phyloP scores from a whole-genome alignment of 92 coral and sea anemone genomes.

The Metridium senile region DNA sequence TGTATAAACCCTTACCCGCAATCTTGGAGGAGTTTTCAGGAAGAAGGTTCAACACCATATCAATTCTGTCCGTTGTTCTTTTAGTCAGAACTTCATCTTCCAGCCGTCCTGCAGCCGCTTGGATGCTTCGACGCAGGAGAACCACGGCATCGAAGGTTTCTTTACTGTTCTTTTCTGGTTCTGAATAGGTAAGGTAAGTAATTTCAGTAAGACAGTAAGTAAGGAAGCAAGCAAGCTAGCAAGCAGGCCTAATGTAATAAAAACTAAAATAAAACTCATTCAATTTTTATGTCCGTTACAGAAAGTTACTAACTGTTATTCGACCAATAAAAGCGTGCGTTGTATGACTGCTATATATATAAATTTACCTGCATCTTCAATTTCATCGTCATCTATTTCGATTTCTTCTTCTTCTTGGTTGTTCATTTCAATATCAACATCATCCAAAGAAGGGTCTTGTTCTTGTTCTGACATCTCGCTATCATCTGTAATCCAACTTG shows the following conservation, averaged over 20 bases:
- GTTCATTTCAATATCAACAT: slow-evolving; percentile 10
- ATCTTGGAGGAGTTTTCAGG: slow-evolving; percentile 43
- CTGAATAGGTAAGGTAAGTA: neutral
- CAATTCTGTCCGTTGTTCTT: slow-evolving; percentile 73
- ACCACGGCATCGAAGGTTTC: slow-evolving; percentile 21
- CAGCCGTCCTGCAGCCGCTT: slow-evolving; percentile 72
- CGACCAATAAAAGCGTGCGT: too few relatives aligned
- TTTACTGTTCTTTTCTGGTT: neutral
- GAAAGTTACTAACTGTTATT: too few relatives aligned
- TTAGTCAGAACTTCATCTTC: slow-evolving; percentile 57
- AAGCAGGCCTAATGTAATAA: too few relatives aligned
- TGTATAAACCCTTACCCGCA: neutral
- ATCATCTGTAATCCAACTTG: neutral
- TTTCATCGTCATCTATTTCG: slow-evolving; percentile 10
- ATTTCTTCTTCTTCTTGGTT: neutral
- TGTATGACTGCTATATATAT: too few relatives aligned
- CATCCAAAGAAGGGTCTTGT: neutral
- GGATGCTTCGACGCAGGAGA: slow-evolving; percentile 58
- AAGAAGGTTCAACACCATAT: slow-evolving; percentile 54
- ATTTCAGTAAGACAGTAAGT: neutral
- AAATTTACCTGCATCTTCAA: too few relatives aligned
- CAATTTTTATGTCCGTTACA: too few relatives aligned
- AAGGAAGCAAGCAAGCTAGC: neutral
- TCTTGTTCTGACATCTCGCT: neutral
- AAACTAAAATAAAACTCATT: too few relatives aligned